phyloP scores from a whole-genome alignment of 2,113 vertebrate species.

The Elgaria multicarinata region DNA sequence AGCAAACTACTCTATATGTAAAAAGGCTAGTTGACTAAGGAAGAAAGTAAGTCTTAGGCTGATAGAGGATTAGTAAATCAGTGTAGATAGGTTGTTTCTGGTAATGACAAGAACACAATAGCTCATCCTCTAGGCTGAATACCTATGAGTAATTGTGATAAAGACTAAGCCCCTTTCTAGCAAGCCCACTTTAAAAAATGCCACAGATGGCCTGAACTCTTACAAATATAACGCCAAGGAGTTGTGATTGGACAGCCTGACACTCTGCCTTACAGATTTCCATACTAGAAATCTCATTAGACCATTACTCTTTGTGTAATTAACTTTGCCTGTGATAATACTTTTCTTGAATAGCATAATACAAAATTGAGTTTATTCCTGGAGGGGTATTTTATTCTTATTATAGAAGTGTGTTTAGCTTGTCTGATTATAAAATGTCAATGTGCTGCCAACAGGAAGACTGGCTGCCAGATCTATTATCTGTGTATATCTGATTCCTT shows the following conservation, averaged over 20 bases:
- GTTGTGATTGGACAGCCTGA: background rate
- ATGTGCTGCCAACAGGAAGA: slow-evolving; percentile 30
- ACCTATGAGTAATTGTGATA: background rate
- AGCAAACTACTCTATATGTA: background rate
- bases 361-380: slow-evolving; percentile 25
- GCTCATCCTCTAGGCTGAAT: background rate
- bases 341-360: slow-evolving; percentile 32
- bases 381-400: slow-evolving; percentile 40
- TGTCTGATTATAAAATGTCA: slow-evolving; percentile 43
- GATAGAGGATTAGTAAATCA: background rate
- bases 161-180: background rate
- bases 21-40: background rate
- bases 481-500: slow-evolving; percentile 37
- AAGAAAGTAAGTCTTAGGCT: background rate
- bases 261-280: slow-evolving; percentile 1
- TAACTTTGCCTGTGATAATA: slow-evolving; percentile 22
- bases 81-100: background rate
- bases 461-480: slow-evolving; percentile 46
- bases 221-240: background rate
- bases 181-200: background rate
- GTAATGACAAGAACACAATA: background rate
- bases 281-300: slow-evolving; percentile 12
- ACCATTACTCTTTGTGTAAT: background rate
- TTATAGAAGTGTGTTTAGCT: slow-evolving; percentile 46
- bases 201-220: background rate